These are phyloP conservation scores for Ricordea florida DNA, from an alignment of 92 coral and sea anemone genomes.

Conservation along the genomic window DNA sequence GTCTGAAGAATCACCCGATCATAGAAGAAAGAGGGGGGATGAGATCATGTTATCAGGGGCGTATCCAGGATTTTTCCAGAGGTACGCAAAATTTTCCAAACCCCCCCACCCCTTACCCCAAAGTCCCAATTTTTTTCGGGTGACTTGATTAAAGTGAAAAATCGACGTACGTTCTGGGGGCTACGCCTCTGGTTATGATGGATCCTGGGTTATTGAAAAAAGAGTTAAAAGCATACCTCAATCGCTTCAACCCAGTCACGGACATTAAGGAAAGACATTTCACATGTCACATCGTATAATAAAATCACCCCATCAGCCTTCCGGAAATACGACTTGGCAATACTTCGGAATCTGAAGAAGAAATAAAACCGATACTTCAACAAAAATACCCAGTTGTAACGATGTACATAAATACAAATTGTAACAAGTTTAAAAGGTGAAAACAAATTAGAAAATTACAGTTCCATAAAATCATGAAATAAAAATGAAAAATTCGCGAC, in stretches of 20 bases:
- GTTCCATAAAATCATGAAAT: background rate
- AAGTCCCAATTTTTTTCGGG: too few species aligned
- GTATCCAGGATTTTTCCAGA: too few species aligned
- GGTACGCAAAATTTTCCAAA: too few species aligned
- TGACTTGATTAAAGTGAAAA: too few species aligned
- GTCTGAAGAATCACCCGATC: too few species aligned
- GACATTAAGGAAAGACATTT: conserved; percentile 87
- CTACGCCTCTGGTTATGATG: too few species aligned
- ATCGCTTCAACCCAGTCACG: conserved; percentile 98
- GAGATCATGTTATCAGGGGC: too few species aligned
- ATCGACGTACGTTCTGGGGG: too few species aligned
- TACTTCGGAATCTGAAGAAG: conserved; percentile 97
- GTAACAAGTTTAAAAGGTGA: background rate
- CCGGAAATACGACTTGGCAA: conserved; percentile 96
- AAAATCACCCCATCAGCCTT: conserved; percentile 97
- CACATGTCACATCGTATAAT: conserved; percentile 92
- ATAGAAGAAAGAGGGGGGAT: too few species aligned
- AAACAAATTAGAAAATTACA: background rate
- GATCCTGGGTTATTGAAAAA: background rate
- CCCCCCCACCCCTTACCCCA: too few species aligned
- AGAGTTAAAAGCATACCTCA: conserved; percentile 62
- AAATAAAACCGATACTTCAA: too few species aligned
- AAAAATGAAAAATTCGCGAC: background rate
- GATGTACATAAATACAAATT: background rate
- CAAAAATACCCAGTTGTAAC: too few species aligned